These are phyloP conservation scores for Colius striatus DNA, from an alignment of 2,113 vertebrate species.

Conservation along the genomic window DNA sequence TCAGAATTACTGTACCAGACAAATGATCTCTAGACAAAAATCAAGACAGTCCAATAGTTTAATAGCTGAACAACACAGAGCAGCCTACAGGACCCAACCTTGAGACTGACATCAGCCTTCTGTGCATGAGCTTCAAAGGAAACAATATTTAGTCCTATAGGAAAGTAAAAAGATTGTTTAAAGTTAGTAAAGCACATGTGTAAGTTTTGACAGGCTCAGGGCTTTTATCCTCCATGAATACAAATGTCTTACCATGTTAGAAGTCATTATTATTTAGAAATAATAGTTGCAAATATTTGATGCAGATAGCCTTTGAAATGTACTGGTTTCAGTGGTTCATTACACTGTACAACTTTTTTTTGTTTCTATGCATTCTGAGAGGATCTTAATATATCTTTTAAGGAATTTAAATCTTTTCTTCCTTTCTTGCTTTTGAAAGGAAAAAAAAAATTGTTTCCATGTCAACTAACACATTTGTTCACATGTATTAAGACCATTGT, in stretches of 20 bases:
- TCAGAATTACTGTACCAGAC: slow-evolving; percentile 32
- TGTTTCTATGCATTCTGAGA: slow-evolving; percentile 22
- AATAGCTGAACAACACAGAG: slow-evolving; percentile 44
- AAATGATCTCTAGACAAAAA: slow-evolving; percentile 20
- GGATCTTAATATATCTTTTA: slow-evolving; percentile 23
- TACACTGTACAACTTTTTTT: slow-evolving; percentile 20
- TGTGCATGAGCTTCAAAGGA: slow-evolving; percentile 48
- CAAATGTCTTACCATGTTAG: slow-evolving; percentile 38
- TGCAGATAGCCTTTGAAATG: slow-evolving; percentile 46
- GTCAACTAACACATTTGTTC: slow-evolving; percentile 28
- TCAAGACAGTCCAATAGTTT: slow-evolving; percentile 13
- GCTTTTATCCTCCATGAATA: slow-evolving; percentile 61
- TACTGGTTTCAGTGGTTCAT: not conserved
- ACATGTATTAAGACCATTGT: not conserved
- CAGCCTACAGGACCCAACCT: slow-evolving; percentile 41
- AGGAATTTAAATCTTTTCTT: not conserved
- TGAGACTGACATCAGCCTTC: slow-evolving; percentile 39
- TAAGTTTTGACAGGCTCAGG: slow-evolving; percentile 40
- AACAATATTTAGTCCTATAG: slow-evolving; percentile 55
- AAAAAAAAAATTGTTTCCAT: slow-evolving; percentile 26
- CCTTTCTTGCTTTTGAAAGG: slow-evolving; percentile 12
- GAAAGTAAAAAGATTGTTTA: slow-evolving; percentile 57
- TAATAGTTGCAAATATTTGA: slow-evolving; percentile 48
- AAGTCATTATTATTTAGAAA: slow-evolving; percentile 58
- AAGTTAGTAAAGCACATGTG: slow-evolving; percentile 42